Conservation (phyloP, 1,140 invertebrate genomes). For the Bombus sibiricus region DNA sequence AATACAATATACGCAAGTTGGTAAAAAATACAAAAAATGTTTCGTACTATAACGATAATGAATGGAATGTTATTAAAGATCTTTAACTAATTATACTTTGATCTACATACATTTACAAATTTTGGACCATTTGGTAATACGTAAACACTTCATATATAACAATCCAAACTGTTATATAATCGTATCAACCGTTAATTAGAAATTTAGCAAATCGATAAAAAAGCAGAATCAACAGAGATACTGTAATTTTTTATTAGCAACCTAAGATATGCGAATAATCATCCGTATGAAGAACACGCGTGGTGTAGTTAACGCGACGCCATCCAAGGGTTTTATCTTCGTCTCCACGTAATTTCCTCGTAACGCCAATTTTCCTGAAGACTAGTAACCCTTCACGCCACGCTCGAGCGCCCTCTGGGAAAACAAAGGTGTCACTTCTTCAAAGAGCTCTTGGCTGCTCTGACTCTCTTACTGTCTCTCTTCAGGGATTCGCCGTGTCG, state of each 20-base stretch:
- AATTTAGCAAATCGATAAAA: too few relatives aligned
- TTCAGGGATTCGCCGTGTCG: slow-evolving; percentile 49
- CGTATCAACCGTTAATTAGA: background rate
- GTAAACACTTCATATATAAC: background rate
- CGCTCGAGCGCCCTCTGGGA: slow-evolving; percentile 70
- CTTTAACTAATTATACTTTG: too few relatives aligned
- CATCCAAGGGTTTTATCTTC: slow-evolving; percentile 56
- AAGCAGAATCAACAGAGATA: too few relatives aligned
- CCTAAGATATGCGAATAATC: background rate
- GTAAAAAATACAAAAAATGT: background rate
- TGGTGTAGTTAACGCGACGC: background rate
- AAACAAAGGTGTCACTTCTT: slow-evolving; percentile 77
- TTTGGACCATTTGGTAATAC: too few relatives aligned
- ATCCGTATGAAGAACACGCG: background rate
- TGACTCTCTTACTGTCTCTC: slow-evolving; percentile 38
- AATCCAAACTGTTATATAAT: background rate
- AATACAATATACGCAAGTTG: background rate
- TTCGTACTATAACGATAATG: too few relatives aligned
- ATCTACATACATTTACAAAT: too few relatives aligned
- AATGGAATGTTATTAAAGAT: too few relatives aligned
- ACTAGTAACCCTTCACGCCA: slow-evolving; percentile 58
- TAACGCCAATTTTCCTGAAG: slow-evolving; percentile 69
- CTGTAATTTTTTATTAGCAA: too few relatives aligned
- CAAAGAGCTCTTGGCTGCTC: slow-evolving; percentile 64
- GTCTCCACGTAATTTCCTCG: slow-evolving; percentile 69